A percentile compares a stretch with the other conserved stretches of the same genome.
Evolutionary conservation across 1,140 invertebrate species (phyloP).

Genomic region (Penaeus vannamei): DNA sequence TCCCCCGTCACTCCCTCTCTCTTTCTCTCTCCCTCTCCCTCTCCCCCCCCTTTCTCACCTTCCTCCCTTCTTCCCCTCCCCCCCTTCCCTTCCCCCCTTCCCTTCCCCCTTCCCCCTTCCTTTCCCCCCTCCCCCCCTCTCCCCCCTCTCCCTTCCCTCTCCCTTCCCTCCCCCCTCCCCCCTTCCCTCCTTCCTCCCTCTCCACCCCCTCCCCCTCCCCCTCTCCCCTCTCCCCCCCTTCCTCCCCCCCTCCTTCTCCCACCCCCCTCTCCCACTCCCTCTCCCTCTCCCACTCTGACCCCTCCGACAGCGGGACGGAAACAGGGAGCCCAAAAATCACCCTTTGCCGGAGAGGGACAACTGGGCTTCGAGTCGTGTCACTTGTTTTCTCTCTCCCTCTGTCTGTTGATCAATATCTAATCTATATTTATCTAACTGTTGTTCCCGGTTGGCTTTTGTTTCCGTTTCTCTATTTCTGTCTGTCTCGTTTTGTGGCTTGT

Average conservation of each 20-base stretch:
- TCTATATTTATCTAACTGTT: no score
- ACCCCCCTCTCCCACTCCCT: neutral
- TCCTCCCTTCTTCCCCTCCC: neutral
- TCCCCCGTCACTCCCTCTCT: neutral
- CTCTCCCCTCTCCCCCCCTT: neutral
- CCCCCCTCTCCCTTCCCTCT: neutral
- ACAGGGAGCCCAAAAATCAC: no score
- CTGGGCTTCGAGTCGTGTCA: no score
- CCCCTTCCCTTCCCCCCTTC: neutral
- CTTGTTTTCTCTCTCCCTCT: no score
- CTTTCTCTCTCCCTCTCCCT: neutral
- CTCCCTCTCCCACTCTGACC: no score
- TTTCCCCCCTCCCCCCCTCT: neutral
- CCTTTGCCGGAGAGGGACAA: no score
- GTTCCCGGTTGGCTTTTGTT: no score
- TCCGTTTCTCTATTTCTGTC: neutral
- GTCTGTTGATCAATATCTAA: no score
- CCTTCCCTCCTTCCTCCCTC: neutral
- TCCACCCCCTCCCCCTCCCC: neutral
- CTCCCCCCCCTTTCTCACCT: neutral
- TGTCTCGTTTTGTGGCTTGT: neutral
- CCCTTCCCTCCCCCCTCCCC: neutral
- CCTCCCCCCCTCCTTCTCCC: neutral
- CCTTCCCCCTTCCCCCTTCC: neutral
- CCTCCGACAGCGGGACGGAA: no score